Percentiles rank a stretch among this genome's conserved stretches.
Conservation (phyloP, 2,797 vertebrate species). For the Pangasius larnaudii region DNA sequence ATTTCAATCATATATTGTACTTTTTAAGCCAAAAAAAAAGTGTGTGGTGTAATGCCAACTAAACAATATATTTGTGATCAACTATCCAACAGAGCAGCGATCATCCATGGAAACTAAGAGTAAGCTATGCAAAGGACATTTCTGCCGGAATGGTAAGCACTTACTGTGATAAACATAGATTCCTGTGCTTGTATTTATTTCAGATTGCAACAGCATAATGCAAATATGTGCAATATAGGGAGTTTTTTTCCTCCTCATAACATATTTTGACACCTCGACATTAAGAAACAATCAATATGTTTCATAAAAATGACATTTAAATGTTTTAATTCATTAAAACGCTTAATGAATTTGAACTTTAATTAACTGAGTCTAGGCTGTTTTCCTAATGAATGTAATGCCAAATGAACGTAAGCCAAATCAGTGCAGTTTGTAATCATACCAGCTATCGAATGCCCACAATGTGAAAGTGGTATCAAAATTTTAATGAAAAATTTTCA, state of each 20-base stretch:
- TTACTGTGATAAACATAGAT: neutral
- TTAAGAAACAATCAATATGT: neutral
- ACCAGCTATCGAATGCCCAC: neutral
- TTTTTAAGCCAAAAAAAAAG: neutral
- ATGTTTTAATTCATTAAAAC: neutral
- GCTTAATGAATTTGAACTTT: neutral
- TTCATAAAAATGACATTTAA: neutral
- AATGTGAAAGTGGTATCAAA: neutral
- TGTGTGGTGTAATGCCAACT: neutral
- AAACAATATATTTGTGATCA: conserved; percentile 4
- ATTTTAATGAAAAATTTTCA: neutral
- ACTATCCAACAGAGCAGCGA: conserved; percentile 79
- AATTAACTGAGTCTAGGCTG: neutral
- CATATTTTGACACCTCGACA: neutral
- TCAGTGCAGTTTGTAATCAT: neutral
- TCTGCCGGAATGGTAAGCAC: conserved; percentile 90
- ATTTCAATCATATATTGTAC: too few relatives aligned
- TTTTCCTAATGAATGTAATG: too few relatives aligned
- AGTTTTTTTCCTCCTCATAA: neutral
- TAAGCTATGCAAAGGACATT: conserved; percentile 94
- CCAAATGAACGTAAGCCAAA: neutral
- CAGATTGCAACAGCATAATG: neutral
- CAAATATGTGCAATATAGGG: too few relatives aligned
- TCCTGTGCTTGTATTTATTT: neutral
- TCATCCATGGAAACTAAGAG: conserved; percentile 88